Evolutionary conservation across 2,113 vertebrate genomes (phyloP).

Genomic region (Cavia porcellus): DNA sequence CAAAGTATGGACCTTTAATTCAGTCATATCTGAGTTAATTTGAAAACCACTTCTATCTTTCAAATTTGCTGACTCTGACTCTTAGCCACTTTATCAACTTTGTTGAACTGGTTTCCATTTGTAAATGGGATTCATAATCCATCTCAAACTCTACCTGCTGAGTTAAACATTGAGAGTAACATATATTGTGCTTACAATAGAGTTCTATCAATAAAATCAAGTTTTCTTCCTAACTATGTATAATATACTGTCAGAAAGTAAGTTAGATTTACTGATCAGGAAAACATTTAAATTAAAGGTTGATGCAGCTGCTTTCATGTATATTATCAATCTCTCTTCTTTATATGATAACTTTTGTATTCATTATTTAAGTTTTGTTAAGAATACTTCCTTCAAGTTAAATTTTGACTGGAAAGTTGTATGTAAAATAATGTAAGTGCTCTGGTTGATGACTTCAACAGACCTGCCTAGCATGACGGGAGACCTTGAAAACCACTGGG

Average conservation of each 20-base stretch:
- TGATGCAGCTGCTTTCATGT: background rate
- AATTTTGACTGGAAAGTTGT: background rate
- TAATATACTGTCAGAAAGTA: background rate
- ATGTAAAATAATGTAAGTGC: background rate
- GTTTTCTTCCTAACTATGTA: background rate
- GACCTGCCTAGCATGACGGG: background rate
- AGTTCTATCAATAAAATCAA: background rate
- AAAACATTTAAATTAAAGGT: background rate
- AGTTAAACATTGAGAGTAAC: slow-evolving; percentile 40
- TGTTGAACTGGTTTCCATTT: background rate
- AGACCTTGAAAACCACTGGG: background rate
- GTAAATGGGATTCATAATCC: slow-evolving; percentile 31
- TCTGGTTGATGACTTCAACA: background rate
- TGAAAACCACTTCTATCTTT: slow-evolving; percentile 41
- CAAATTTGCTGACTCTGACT: slow-evolving; percentile 41
- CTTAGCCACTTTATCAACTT: background rate
- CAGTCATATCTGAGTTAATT: background rate
- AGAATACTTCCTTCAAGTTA: background rate
- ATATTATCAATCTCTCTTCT: background rate
- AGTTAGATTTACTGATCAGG: background rate
- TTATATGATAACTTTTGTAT: background rate
- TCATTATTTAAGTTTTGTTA: background rate
- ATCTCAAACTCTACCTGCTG: slow-evolving; percentile 17
- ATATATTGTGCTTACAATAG: background rate
- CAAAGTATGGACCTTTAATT: slow-evolving; percentile 28